Base-by-base conservation (phyloP, 2,113 vertebrate genomes). In the Carettochelys insculpta region DNA sequence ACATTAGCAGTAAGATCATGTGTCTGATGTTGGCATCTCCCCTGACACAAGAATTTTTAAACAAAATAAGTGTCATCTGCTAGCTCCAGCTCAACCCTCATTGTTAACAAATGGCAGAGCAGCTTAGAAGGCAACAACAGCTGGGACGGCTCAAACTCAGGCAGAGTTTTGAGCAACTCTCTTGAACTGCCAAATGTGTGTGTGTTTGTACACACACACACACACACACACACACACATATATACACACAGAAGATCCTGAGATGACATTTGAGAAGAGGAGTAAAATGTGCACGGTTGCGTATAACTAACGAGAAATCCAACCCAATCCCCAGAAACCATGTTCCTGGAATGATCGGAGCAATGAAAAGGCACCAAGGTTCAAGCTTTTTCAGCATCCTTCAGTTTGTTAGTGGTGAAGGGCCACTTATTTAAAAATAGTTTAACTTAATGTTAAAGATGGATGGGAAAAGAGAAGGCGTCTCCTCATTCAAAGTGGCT, bases 141-240 rank as follows among this genome's bases (percentile, higher is more conserved):
- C 93, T 96, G 96, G 87, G 92, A 14, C 85, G 87, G 68, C 76
- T 96, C 95, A 94, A 94, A 82, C 34, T 20, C n/a, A 84, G 89
- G 92, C 92, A 94, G 86, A 94, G 96, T 93, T 96, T 86, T 94
- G 82, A 91, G 87, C 88, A 94, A 94, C 90, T 96, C 88, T 50
- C 83, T 94, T 90, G 87, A 94, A 94, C 84, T 91, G 89, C 90
- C 85, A 61, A 94, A 87, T 94, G 94, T 96, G 95, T 95, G 48
- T 50, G 14, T n/a, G n/a, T n/a, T n/a, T n/a, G n/a, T n/a, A n/a
- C n/a, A n/a, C n/a, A n/a, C n/a, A n/a, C n/a, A n/a, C n/a, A n/a
- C n/a, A n/a, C n/a, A n/a, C n/a, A n/a, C n/a, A n/a, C n/a, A n/a
- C n/a, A n/a, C n/a, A n/a, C n/a, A n/a, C n/a, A 93, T 94, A 84